phyloP scores from a whole-genome alignment of 2,797 vertebrate genomes.

The Rhinophrynus dorsalis region DNA sequence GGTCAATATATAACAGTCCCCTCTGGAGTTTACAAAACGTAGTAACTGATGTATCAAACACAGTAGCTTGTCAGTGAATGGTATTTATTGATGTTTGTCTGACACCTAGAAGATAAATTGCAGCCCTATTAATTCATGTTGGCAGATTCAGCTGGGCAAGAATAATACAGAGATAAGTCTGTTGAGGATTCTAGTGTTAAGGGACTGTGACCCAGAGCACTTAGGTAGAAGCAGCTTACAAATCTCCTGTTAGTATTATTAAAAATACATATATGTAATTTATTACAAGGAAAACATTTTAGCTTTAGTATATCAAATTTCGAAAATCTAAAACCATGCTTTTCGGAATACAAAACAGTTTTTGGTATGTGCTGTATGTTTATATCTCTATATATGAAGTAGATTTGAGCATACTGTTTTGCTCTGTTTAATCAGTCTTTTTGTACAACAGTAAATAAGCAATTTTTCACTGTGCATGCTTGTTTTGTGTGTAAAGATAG shows the following conservation, averaged over 20 bases:
- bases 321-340: too few species aligned
- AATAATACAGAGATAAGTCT: slow-evolving; percentile 45
- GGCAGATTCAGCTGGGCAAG: slow-evolving; percentile 46
- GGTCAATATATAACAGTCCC: not conserved
- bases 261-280: slow-evolving; percentile 26
- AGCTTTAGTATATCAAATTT: too few species aligned
- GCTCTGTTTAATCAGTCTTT: too few species aligned
- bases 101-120: slow-evolving; percentile 52
- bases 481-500: too few species aligned
- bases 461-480: too few species aligned
- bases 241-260: slow-evolving; percentile 41
- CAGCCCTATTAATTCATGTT: slow-evolving; percentile 47
- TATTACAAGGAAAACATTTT: not conserved
- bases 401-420: too few species aligned
- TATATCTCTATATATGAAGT: too few species aligned
- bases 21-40: not conserved
- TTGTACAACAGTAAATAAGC: too few species aligned
- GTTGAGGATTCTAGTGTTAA: slow-evolving; percentile 31
- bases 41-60: slow-evolving; percentile 26
- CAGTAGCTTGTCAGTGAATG: slow-evolving; percentile 33
- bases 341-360: too few species aligned
- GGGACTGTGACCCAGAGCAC: slow-evolving; percentile 43
- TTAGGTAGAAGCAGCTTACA: slow-evolving; percentile 48
- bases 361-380: too few species aligned
- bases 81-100: slow-evolving; percentile 29